Conservation (phyloP, 2,113 vertebrate genomes). For the Salvelinus alpinus region DNA sequence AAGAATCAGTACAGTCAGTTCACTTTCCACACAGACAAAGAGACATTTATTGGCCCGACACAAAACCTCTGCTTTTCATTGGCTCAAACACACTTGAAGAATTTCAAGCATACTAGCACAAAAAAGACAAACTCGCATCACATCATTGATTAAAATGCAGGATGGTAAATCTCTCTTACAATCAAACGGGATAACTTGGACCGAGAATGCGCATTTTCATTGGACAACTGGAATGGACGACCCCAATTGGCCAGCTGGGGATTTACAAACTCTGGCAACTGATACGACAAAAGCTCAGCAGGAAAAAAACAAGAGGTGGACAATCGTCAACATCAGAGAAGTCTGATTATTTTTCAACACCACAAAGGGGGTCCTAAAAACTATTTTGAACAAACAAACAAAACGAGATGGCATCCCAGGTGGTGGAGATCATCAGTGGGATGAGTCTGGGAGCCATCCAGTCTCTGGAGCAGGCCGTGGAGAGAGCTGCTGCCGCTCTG, state of each 20-base stretch:
- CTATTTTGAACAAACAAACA: not conserved
- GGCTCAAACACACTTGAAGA: conserved; percentile 70
- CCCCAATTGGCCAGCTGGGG: not conserved
- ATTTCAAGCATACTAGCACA: conserved; percentile 69
- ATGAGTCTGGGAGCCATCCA: conserved; percentile 21
- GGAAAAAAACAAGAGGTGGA: not conserved
- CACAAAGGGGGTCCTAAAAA: not conserved
- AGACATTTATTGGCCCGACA: conserved; percentile 77
- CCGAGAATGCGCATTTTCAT: conserved; percentile 38
- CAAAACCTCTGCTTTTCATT: conserved; percentile 79
- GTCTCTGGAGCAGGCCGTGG: conserved; percentile 20
- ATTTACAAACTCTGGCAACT: not conserved
- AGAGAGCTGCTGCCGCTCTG: conserved; percentile 34
- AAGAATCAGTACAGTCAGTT: conserved; percentile 75
- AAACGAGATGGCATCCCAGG: conserved; percentile 29
- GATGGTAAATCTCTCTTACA: conserved; percentile 64
- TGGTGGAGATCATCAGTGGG: conserved; percentile 55
- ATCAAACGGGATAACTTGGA: conserved; percentile 50
- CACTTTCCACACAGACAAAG: conserved; percentile 82
- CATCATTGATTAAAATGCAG: conserved; percentile 65
- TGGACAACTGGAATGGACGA: conserved; percentile 40
- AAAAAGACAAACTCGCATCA: conserved; percentile 67
- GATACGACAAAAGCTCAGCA: not conserved
- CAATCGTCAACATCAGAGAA: not conserved
- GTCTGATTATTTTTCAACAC: not conserved